Evolutionary conservation across 2,113 vertebrate genomes (phyloP).

Genomic region (Perca fluviatilis): DNA sequence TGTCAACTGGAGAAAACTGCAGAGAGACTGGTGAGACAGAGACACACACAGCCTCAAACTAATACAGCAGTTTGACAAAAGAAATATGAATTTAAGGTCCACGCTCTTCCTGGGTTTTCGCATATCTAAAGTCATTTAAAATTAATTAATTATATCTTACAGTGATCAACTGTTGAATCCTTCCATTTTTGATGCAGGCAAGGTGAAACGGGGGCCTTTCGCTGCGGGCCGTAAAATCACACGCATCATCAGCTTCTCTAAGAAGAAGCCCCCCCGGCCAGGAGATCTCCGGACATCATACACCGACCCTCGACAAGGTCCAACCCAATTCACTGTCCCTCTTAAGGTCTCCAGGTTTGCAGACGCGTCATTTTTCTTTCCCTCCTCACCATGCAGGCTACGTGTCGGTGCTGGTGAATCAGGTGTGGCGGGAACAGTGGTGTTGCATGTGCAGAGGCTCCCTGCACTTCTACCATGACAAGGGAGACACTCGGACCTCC

Average conservation of each 20-base stretch:
- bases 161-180: neutral
- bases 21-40: slow-evolving; percentile 87
- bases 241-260: slow-evolving; percentile 97
- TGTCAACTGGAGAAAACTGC: slow-evolving; percentile 82
- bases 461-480: slow-evolving; percentile 93
- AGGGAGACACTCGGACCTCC: slow-evolving; percentile 86
- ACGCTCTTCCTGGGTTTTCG: too few relatives aligned
- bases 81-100: too few relatives aligned
- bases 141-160: too few relatives aligned
- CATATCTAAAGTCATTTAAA: too few relatives aligned
- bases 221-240: slow-evolving; percentile 96
- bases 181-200: slow-evolving; percentile 79
- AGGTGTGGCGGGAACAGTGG: slow-evolving; percentile 97
- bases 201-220: slow-evolving; percentile 91
- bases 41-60: neutral
- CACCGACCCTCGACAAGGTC: slow-evolving; percentile 92
- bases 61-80: slow-evolving; percentile 1
- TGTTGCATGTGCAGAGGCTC: slow-evolving; percentile 90
- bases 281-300: slow-evolving; percentile 85
- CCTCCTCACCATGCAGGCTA: slow-evolving; percentile 81
- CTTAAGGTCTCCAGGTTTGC: neutral
- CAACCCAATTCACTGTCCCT: neutral
- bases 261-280: slow-evolving; percentile 89
- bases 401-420: slow-evolving; percentile 91
- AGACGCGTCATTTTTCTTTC: neutral